Base-by-base conservation (phyloP, 2,888 invertebrate species). In the Norana najaformis region DNA sequence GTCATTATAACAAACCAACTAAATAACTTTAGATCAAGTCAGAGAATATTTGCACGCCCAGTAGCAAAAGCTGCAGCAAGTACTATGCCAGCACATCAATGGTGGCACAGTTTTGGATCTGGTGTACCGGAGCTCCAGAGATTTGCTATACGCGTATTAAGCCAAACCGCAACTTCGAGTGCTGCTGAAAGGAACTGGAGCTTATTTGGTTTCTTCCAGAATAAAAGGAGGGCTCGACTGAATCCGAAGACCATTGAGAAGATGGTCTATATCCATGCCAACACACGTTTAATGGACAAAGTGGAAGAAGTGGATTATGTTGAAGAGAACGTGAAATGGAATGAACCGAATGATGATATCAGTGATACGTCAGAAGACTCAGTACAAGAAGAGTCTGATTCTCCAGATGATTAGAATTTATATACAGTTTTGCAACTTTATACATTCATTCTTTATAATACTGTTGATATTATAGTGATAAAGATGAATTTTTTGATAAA, bases 141-240 rank as follows among this genome's bases (percentile, higher is more conserved):
- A 30, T 88, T 88, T 88, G 88, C 88, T 88, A 35, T 88, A 34
- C 88, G 88, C n/a, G 88, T 88, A 34, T 88, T 88, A 35, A 88
- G 88, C 36, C 88, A 88, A 88, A 88, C 88, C n/a, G 88, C 88
- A 88, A 88, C 88, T 88, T 88, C n/a, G 34, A 88, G 88, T 35
- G 88, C n/a, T 34, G 88, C 88, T 34, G 88, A 88, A 35, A 30
- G 36, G 36, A 34, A 88, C 36, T 88, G 88, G 88, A 88, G 88
- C 88, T 35, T 88, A 35, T 88, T 88, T 88, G 88, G 36, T 88
- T 88, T 88, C 36, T 30, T 88, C 34, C 88, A 88, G 37, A 88
- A 88, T 35, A 88, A 88, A 35, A 30, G 88, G 34, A 30, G 88
- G 34, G 5, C 8, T 35, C n/a, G 88, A 34, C 36, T 88, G 36